Conservation (phyloP, 2,888 invertebrate species). For the Leucoma salicis region DNA sequence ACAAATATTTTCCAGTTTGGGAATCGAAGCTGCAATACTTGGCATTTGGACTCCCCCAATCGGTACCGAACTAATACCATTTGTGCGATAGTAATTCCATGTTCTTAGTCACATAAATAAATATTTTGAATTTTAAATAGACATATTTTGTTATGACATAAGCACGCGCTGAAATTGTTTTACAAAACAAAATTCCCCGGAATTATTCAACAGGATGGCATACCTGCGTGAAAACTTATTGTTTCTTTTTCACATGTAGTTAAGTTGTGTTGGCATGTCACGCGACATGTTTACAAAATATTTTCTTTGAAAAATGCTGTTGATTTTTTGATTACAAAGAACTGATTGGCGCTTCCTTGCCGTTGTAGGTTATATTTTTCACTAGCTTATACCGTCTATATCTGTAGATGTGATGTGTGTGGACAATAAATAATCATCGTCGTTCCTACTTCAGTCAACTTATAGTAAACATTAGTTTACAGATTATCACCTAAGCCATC, state of each 20-base stretch:
- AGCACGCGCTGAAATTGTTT: slow-evolving; percentile 54
- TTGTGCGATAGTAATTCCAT: too few species aligned
- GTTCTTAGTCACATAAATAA: neutral
- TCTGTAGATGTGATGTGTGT: neutral
- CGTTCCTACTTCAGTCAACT: too few species aligned
- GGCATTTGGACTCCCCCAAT: too few species aligned
- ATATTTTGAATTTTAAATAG: neutral
- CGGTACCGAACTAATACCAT: too few species aligned
- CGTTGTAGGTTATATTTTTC: slow-evolving; percentile 6
- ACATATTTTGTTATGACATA: slow-evolving; percentile 8
- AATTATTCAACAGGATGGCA: slow-evolving; percentile 62
- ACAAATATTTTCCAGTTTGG: too few species aligned
- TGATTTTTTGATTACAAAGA: slow-evolving; percentile 30
- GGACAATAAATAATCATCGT: neutral
- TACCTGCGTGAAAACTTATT: slow-evolving; percentile 43
- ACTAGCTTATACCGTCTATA: too few species aligned
- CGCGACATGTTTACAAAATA: slow-evolving; percentile 60
- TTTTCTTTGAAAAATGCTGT: slow-evolving; percentile 55
- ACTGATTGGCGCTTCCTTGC: slow-evolving; percentile 24
- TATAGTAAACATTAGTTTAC: too few species aligned
- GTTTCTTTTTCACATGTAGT: slow-evolving; percentile 47
- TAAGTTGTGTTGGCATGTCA: slow-evolving; percentile 33
- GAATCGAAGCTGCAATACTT: too few species aligned
- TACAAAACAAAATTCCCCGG: slow-evolving; percentile 52
- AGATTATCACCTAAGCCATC: too few species aligned